A percentile compares a stretch with the other conserved stretches of the same genome.
phyloP scores from a whole-genome alignment of 1,140 invertebrate species.

The Ephestia elutella region DNA sequence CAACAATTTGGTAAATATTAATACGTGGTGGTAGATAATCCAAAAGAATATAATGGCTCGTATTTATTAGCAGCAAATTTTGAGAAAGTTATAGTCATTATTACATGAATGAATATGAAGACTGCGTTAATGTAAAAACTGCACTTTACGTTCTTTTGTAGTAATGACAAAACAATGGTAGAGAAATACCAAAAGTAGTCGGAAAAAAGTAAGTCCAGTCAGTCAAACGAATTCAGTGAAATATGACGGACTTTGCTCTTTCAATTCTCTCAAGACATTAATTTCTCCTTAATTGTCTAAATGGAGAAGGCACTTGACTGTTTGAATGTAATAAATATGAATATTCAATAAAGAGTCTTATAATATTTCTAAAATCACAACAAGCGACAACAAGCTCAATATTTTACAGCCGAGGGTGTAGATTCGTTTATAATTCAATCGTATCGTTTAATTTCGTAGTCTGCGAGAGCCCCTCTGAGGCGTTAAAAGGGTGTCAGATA shows the following conservation, averaged over 20 bases:
- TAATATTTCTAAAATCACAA: background rate
- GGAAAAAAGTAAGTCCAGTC: too few species aligned
- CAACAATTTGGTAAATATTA: too few species aligned
- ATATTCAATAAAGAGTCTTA: background rate
- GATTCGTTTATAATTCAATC: conserved; percentile 43
- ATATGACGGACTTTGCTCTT: background rate
- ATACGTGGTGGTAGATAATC: too few species aligned
- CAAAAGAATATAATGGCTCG: too few species aligned
- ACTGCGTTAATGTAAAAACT: too few species aligned
- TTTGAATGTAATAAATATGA: conserved; percentile 1
- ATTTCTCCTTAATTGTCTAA: background rate
- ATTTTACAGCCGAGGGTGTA: conserved; percentile 23
- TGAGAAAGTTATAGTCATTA: too few species aligned
- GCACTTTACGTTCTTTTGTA: too few species aligned
- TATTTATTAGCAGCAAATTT: too few species aligned
- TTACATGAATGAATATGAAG: too few species aligned
- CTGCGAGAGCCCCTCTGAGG: conserved; percentile 36
- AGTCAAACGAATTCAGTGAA: too few species aligned
- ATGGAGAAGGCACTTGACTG: conserved; percentile 2
- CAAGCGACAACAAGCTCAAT: conserved; percentile 34
- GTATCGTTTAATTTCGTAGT: conserved; percentile 45
- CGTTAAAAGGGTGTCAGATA: conserved; percentile 47
- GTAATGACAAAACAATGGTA: too few species aligned
- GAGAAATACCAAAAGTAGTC: too few species aligned
- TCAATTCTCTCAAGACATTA: background rate